These are phyloP conservation scores for Drosophila ficusphila DNA, from an alignment of 1,140 invertebrate species.

Conservation along the genomic window DNA sequence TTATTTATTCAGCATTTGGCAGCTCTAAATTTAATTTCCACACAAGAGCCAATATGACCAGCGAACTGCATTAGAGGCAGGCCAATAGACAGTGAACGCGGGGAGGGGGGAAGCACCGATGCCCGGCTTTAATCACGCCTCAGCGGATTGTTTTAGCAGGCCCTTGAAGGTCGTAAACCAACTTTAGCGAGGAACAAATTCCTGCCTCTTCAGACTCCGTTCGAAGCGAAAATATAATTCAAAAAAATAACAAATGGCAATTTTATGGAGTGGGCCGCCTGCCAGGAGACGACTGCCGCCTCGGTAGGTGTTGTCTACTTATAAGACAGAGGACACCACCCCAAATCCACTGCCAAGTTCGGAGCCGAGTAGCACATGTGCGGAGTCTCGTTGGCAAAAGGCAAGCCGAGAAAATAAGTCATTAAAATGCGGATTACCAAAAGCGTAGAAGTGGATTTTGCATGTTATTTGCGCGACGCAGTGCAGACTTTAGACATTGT, in stretches of 20 bases:
- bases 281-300: conserved; percentile 11
- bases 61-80: conserved; percentile 40
- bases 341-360: conserved; percentile 17
- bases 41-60: conserved; percentile 55
- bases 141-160: neutral
- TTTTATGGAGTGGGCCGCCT: conserved; percentile 57
- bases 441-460: conserved; percentile 79
- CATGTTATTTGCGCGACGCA: conserved; percentile 69
- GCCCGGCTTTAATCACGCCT: neutral
- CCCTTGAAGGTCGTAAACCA: conserved; percentile 23
- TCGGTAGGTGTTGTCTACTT: conserved; percentile 61
- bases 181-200: conserved; percentile 35
- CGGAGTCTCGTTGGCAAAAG: conserved; percentile 60
- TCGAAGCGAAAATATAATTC: conserved; percentile 43
- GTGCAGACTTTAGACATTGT: conserved; percentile 60
- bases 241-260: conserved; percentile 79
- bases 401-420: conserved; percentile 77
- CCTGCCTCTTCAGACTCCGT: conserved; percentile 8
- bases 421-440: conserved; percentile 81
- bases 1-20: conserved; percentile 66
- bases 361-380: conserved; percentile 46
- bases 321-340: conserved; percentile 21
- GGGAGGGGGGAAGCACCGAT: neutral
- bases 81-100: conserved; percentile 15
- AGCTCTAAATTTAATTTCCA: conserved; percentile 53